Evolutionary conservation across 1,140 invertebrate species (phyloP), one percentile per base, ranked within the genome.

Genomic region (Dinothrombium tinctorium): DNA sequence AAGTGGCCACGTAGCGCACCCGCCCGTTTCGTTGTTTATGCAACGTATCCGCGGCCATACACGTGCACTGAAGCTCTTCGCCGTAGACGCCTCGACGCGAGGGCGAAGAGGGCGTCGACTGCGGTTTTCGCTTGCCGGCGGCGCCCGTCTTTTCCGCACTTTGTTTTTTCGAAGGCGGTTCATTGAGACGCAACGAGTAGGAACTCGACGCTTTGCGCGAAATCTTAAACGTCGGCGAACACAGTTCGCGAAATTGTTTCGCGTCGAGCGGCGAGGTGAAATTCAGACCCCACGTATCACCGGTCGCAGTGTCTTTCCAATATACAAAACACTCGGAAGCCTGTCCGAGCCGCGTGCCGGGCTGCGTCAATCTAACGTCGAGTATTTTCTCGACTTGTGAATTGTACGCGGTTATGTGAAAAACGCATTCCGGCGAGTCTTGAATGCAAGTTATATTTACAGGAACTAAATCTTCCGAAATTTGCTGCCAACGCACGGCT

Each of bases 291-390:
- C 89, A 95, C n/a, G 89, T 92, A 58, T 90, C 84, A 58, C 82
- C 84, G 47, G 82, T 37, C n/a, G 12, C 26, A 15, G 15, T 22
- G 22, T 94, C 89, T 60, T 89, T 89, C 87, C 87, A 95, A 58
- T 94, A 92, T 26, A 94, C 82, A 60, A 95, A 95, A 62, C 87
- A 92, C 66, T 94, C 87, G 8, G 86, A 92, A 19, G 87, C 86
- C 62, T 90, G 87, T 9, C 84, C 87, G 53, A 95, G 84, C 48
- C 84, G 72, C 33, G 86, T 94, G 23, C 86, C 86, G 63, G 87
- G 87, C 59, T 95, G 87, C 35, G 84, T 72, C 54, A 95, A 74
- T 67, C 82, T 74, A 40, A 92, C 83, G 56, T 95, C 87, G 49
- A 94, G 72, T 51, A 95, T 92, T 66, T 94, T 94, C 59, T 94